These are phyloP conservation scores for Nannobrachium achirus DNA, from an alignment of 2,113 vertebrate genomes.

Conservation along the genomic window DNA sequence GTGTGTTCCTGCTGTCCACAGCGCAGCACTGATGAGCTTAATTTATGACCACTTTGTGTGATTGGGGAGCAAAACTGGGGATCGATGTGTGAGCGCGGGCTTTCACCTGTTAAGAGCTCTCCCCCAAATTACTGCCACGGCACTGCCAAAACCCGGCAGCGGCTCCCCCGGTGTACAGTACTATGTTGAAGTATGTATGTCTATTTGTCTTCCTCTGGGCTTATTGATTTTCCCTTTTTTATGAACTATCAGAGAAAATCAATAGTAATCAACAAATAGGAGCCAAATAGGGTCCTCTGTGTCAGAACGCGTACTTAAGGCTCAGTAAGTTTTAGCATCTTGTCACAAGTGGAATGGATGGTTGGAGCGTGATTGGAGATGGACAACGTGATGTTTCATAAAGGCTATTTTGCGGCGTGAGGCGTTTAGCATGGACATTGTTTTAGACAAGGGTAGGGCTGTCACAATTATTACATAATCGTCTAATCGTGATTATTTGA, in stretches of 20 bases:
- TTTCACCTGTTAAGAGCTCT: conserved; percentile 99
- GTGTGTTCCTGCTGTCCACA: conserved; percentile 82
- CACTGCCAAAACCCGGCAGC: conserved; percentile 87
- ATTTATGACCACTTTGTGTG: conserved; percentile 99
- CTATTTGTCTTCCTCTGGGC: conserved; percentile 88
- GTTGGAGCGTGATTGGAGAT: conserved; percentile 36
- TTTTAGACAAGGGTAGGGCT: too few relatives aligned
- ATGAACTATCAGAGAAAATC: conserved; percentile 98
- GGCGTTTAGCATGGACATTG: too few relatives aligned
- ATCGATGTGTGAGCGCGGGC: conserved; percentile 87
- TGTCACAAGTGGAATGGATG: conserved; percentile 79
- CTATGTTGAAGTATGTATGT: conserved; percentile 92
- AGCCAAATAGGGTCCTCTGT: conserved; percentile 77
- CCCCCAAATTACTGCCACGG: conserved; percentile 90
- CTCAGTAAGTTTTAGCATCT: conserved; percentile 86
- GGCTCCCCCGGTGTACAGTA: conserved; percentile 81
- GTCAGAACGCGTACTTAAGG: conserved; percentile 83
- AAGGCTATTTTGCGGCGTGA: too few relatives aligned
- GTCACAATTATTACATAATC: too few relatives aligned
- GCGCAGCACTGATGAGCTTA: conserved; percentile 91
- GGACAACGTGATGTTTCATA: conserved; percentile 14
- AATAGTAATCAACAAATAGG: conserved; percentile 99
- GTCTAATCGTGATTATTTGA: too few relatives aligned
- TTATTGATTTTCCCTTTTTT: conserved; percentile 96
- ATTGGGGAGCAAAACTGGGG: conserved; percentile 92